Evolutionary conservation across 2,113 vertebrate genomes (phyloP).

Genomic region (Clarias gariepinus): DNA sequence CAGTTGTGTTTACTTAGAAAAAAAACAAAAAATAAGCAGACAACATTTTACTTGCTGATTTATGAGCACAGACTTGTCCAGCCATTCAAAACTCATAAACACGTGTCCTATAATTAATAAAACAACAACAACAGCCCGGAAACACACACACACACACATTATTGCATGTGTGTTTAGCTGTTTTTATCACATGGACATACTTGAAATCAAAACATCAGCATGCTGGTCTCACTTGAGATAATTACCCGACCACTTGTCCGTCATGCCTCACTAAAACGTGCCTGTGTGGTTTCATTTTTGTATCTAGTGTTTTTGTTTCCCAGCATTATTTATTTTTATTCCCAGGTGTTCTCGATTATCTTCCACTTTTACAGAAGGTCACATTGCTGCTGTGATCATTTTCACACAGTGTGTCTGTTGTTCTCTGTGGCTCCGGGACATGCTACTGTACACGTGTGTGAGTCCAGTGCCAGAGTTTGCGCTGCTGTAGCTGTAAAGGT

Average conservation of each 20-base stretch:
- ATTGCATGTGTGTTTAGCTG: background rate
- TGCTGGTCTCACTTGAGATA: background rate
- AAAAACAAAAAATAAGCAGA: background rate
- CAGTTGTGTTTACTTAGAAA: background rate
- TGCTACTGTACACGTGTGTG: background rate
- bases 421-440: background rate
- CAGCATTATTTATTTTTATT: background rate
- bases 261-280: background rate
- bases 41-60: background rate
- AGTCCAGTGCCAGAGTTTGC: background rate
- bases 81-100: background rate
- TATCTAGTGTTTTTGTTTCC: no score
- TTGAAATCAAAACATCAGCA: background rate
- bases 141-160: background rate
- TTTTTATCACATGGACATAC: background rate
- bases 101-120: background rate
- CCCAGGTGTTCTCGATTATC: no score
- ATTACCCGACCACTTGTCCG: background rate
- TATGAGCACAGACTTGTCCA: background rate
- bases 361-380: background rate
- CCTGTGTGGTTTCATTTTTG: background rate
- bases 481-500: background rate
- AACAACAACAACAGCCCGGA: background rate
- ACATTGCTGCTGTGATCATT: background rate
- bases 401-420: background rate